Percentiles rank a stretch among this genome's conserved stretches.
phyloP scores from a whole-genome alignment of 2,797 vertebrate species.

The Premnoplex brunnescens region DNA sequence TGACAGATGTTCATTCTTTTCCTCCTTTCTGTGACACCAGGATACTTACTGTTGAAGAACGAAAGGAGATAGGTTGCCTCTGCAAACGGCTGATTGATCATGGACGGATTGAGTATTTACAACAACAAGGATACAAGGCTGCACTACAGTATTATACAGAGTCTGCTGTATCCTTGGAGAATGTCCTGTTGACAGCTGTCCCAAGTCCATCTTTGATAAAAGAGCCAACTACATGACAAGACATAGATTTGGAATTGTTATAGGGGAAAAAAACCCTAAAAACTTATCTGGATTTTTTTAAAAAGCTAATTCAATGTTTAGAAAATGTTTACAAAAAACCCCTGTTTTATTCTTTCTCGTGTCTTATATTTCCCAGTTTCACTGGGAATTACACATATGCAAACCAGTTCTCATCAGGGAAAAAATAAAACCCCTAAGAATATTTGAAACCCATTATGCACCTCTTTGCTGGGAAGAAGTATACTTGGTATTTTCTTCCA shows the following conservation, averaged over 20 bases:
- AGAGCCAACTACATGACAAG: conserved; percentile 14
- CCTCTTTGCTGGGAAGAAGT: not conserved
- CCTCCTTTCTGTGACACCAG: conserved; percentile 69
- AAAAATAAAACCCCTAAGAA: conserved; percentile 19
- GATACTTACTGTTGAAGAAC: conserved; percentile 79
- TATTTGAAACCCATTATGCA: not conserved
- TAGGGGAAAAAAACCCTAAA: not conserved
- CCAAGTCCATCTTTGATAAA: conserved; percentile 61
- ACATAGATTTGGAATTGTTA: not conserved
- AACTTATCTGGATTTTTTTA: not conserved
- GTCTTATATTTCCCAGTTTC: not conserved
- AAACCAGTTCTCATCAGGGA: not conserved
- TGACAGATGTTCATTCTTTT: not conserved
- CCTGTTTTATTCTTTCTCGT: not conserved
- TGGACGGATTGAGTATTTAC: conserved; percentile 86
- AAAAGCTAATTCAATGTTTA: not conserved
- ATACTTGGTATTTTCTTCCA: not conserved
- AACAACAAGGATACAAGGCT: conserved; percentile 78
- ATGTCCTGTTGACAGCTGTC: conserved; percentile 88
- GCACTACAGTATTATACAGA: conserved; percentile 81
- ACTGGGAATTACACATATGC: conserved; percentile 27
- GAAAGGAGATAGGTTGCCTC: conserved; percentile 83
- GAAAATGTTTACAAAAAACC: not conserved
- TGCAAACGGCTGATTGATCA: conserved; percentile 91
- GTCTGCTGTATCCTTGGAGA: conserved; percentile 87